These are phyloP conservation scores for Elymnias hypermnestra DNA, from an alignment of 1,140 invertebrate genomes.

Conservation along the genomic window DNA sequence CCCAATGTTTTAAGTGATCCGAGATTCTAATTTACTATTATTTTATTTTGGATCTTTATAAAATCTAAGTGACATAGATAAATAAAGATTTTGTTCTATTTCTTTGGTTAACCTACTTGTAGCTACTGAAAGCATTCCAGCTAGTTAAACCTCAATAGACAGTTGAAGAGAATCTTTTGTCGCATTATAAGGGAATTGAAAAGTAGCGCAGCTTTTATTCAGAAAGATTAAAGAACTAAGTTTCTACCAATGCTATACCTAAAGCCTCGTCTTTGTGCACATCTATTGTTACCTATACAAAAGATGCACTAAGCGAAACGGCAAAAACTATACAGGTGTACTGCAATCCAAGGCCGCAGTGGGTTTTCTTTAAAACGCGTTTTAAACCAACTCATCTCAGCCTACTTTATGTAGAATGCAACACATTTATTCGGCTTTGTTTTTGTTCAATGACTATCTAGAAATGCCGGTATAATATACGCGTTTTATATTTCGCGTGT, in stretches of 20 bases:
- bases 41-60: no score
- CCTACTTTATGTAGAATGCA: conserved; percentile 2
- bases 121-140: no score
- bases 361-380: conserved; percentile 18
- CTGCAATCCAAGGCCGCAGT: conserved; percentile 15
- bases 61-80: no score
- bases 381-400: conserved; percentile 4
- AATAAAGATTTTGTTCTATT: no score
- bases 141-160: no score
- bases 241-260: conserved; percentile 3
- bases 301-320: conserved; percentile 17
- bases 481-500: no score
- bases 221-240: neutral
- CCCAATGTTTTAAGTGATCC: no score
- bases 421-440: neutral
- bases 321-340: conserved; percentile 9
- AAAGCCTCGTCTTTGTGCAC: conserved; percentile 10
- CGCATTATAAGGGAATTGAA: neutral
- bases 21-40: no score
- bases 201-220: neutral
- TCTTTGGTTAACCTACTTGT: no score
- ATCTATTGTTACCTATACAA: conserved; percentile 16
- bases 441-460: neutral
- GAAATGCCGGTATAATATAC: no score
- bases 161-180: neutral